phyloP scores from a whole-genome alignment of 2,797 vertebrate species.

The Diplodus puntazzo region DNA sequence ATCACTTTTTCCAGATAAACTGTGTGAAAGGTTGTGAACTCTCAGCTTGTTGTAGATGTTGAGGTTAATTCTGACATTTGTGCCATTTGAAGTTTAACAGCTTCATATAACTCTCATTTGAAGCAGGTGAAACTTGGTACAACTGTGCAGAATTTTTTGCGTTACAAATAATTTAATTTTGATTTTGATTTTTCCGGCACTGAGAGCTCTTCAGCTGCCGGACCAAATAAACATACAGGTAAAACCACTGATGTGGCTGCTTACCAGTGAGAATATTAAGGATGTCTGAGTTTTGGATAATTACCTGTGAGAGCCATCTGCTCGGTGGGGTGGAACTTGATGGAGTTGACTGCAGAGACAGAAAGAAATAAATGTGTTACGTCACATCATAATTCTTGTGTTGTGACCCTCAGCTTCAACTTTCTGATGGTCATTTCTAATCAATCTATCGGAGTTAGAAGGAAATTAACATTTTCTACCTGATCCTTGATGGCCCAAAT shows the following conservation, averaged over 20 bases:
- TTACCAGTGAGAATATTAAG: neutral
- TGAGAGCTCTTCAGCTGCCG: neutral
- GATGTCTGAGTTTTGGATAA: neutral
- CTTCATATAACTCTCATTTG: neutral
- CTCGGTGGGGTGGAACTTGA: constrained; percentile 98
- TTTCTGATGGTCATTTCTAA: neutral
- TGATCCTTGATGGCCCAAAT: constrained; percentile 96
- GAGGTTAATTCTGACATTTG: too few species aligned
- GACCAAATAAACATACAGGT: fast-evolving
- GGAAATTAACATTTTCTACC: constrained; percentile 77
- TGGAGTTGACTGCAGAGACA: constrained; percentile 94
- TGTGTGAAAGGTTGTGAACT: neutral
- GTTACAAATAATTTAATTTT: neutral
- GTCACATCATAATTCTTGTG: neutral
- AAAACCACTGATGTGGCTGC: neutral
- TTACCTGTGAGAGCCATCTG: constrained; percentile 96
- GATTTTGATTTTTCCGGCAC: neutral
- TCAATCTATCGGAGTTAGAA: neutral
- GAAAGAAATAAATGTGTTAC: neutral
- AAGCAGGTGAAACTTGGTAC: neutral
- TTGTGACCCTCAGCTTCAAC: neutral
- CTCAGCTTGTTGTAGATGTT: too few species aligned
- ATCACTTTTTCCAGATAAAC: neutral
- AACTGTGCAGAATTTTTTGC: neutral
- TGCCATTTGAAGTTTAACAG: neutral